These are phyloP conservation scores for Pavo muticus DNA, from an alignment of 2,113 vertebrate species.

Conservation along the genomic window DNA sequence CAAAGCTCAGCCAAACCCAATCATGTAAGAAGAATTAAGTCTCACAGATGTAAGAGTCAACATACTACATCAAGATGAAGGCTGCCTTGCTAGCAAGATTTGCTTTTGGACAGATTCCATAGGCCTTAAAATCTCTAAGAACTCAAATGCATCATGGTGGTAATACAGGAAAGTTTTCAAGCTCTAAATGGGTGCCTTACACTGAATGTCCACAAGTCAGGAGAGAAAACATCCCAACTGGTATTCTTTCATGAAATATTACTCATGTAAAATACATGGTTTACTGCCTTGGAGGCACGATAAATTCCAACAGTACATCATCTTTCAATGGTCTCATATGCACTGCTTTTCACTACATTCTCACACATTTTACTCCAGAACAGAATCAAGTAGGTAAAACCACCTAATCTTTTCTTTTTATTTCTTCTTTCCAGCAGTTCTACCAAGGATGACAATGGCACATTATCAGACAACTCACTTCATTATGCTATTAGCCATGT, in stretches of 20 bases:
- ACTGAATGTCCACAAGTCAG: background rate
- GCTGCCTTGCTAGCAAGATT: background rate
- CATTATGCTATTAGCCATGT: accelerated
- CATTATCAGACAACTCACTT: background rate
- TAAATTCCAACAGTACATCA: background rate
- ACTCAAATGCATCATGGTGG: background rate
- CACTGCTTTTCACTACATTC: background rate
- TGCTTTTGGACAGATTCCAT: background rate
- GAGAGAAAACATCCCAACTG: background rate
- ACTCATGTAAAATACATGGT: accelerated
- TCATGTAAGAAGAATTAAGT: background rate
- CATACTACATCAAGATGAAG: background rate
- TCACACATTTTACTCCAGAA: background rate
- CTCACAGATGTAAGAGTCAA: background rate
- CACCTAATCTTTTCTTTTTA: too few species aligned
- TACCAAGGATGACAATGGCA: background rate
- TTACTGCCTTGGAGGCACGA: background rate
- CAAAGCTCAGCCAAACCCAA: background rate
- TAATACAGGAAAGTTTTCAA: background rate
- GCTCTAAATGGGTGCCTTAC: background rate
- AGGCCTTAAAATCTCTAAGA: background rate
- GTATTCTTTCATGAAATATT: background rate
- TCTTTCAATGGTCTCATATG: too few species aligned
- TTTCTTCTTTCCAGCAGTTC: background rate
- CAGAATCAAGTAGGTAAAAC: background rate